phyloP scores from a whole-genome alignment of 2,888 invertebrate species.

The Cistogaster globosa region DNA sequence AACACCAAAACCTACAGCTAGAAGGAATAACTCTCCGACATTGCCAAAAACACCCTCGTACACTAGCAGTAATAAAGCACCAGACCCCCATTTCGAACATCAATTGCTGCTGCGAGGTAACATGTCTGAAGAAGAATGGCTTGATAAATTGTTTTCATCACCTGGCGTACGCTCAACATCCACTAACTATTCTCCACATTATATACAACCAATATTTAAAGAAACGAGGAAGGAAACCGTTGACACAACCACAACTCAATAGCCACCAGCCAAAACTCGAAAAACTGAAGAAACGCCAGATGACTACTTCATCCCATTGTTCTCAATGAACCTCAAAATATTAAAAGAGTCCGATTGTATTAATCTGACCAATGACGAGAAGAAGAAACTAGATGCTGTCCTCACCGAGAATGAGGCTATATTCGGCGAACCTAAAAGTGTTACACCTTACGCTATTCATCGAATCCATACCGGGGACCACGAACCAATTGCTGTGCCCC shows the following conservation, averaged over 20 bases:
- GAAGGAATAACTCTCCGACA: too few relatives aligned
- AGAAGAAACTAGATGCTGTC: slow-evolving; percentile 27
- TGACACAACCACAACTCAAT: too few relatives aligned
- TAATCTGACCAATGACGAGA: slow-evolving; percentile 32
- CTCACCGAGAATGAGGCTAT: slow-evolving; percentile 10
- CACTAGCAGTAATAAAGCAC: too few relatives aligned
- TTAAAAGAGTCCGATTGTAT: slow-evolving; percentile 42
- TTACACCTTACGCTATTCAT: slow-evolving; percentile 52
- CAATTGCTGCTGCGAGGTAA: too few relatives aligned
- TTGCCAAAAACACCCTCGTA: too few relatives aligned
- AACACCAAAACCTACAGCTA: not conserved
- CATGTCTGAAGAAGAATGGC: slow-evolving; percentile 7
- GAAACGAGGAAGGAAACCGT: too few relatives aligned
- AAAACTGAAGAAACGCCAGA: too few relatives aligned
- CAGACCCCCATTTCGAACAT: too few relatives aligned
- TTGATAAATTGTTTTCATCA: slow-evolving; percentile 15
- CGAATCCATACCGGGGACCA: slow-evolving; percentile 48
- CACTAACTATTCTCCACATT: slow-evolving; percentile 6
- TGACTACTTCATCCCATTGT: too few relatives aligned
- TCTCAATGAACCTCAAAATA: slow-evolving; percentile 17
- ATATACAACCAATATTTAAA: not conserved
- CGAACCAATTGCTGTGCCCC: slow-evolving; percentile 30
- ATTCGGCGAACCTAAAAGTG: not conserved
- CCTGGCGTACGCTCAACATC: not conserved
- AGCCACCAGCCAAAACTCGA: too few relatives aligned